Percentiles rank a stretch among this genome's conserved stretches.
Evolutionary conservation across 2,888 invertebrate species (phyloP).

Genomic region (Nomada goodeniana): DNA sequence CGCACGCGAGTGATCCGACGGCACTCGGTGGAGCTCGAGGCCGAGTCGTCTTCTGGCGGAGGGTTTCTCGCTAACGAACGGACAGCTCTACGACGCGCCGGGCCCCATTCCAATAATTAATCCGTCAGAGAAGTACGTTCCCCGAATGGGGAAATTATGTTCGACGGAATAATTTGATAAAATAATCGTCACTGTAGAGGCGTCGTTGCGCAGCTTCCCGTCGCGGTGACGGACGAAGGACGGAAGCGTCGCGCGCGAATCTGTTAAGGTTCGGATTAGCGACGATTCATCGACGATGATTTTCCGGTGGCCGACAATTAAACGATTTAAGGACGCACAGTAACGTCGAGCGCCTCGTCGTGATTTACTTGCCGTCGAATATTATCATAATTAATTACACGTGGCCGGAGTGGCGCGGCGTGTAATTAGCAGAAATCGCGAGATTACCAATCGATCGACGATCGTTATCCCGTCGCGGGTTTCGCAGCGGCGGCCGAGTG

Average conservation of each 20-base stretch:
- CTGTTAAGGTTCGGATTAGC: constrained; percentile 22
- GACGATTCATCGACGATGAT: constrained; percentile 22
- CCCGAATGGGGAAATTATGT: constrained; percentile 15
- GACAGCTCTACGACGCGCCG: background rate
- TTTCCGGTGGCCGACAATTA: constrained; percentile 21
- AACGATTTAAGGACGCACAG: constrained; percentile 20
- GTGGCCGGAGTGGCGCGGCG: background rate
- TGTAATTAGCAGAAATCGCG: constrained; percentile 44
- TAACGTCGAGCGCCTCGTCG: background rate
- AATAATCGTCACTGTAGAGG: background rate
- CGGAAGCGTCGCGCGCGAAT: constrained; percentile 12
- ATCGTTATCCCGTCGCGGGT: constrained; percentile 27
- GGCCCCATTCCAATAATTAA: constrained; percentile 28
- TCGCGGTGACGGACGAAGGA: background rate
- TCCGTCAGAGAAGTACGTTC: background rate
- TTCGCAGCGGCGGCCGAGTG: background rate
- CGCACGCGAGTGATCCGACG: constrained; percentile 75
- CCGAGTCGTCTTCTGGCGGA: constrained; percentile 28
- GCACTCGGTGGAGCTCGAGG: constrained; percentile 44
- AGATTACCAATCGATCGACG: constrained; percentile 39
- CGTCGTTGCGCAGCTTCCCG: too few species aligned
- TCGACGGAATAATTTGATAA: background rate
- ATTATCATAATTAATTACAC: constrained; percentile 50
- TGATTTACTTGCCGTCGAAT: constrained; percentile 29
- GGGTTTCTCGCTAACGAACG: constrained; percentile 55